phyloP scores from a whole-genome alignment of 2,113 vertebrate genomes.

The Lepus americanus region DNA sequence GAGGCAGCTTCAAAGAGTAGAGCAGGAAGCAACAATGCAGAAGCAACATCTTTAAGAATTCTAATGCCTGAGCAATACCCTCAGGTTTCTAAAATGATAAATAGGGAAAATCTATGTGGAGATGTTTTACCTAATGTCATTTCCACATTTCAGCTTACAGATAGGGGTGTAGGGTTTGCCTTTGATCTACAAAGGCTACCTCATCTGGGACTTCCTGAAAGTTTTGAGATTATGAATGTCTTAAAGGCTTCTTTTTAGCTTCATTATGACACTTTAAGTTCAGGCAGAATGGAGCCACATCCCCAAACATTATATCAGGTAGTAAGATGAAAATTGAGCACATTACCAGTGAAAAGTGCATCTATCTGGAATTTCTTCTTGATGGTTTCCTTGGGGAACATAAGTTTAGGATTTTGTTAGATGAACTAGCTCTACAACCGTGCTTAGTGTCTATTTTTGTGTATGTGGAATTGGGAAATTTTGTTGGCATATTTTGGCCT shows the following conservation, averaged over 20 bases:
- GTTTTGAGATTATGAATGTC: slow-evolving; percentile 48
- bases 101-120: slow-evolving; percentile 26
- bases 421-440: background rate
- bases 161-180: background rate
- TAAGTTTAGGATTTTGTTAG: slow-evolving; percentile 3
- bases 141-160: slow-evolving; percentile 45
- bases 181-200: slow-evolving; percentile 65
- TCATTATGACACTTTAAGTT: slow-evolving; percentile 59
- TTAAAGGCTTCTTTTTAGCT: slow-evolving; percentile 52
- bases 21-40: background rate
- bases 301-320: slow-evolving; percentile 16
- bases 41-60: slow-evolving; percentile 18
- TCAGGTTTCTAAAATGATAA: slow-evolving; percentile 46
- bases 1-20: background rate
- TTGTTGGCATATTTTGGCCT: background rate
- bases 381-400: background rate
- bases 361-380: slow-evolving; percentile 43
- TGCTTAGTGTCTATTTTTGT: background rate
- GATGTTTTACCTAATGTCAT: slow-evolving; percentile 43
- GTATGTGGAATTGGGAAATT: background rate
- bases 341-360: slow-evolving; percentile 42
- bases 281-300: slow-evolving; percentile 54
- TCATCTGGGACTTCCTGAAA: slow-evolving; percentile 47
- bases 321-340: slow-evolving; percentile 53
- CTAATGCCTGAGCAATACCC: background rate